Percentiles rank a stretch among this genome's conserved stretches.
These are phyloP conservation scores for Drosophila yakuba DNA, from an alignment of 1,140 invertebrate genomes.

Conservation along the genomic window DNA sequence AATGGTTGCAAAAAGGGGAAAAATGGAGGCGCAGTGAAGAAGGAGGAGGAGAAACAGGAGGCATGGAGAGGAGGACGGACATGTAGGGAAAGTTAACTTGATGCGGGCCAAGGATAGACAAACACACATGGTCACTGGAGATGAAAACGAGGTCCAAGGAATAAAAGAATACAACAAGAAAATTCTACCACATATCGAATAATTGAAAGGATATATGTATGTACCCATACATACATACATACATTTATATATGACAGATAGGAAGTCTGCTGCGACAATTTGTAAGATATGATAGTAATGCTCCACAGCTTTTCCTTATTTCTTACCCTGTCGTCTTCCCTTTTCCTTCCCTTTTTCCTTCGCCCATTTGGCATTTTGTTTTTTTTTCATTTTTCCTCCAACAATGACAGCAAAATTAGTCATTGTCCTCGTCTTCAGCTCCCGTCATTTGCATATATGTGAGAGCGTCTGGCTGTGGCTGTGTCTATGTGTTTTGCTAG, in stretches of 20 bases:
- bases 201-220: constrained; percentile 75
- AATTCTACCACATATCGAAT: constrained; percentile 62
- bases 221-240: neutral
- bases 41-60: neutral
- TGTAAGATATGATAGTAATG: constrained; percentile 80
- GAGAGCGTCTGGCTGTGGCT: constrained; percentile 3
- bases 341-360: too few relatives aligned
- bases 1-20: constrained; percentile 4
- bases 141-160: constrained; percentile 66
- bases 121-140: constrained; percentile 56
- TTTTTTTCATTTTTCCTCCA: constrained; percentile 31
- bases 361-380: neutral
- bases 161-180: constrained; percentile 40
- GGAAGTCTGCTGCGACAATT: constrained; percentile 50
- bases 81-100: constrained; percentile 31
- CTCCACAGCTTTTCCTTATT: constrained; percentile 31
- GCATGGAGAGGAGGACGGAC: neutral
- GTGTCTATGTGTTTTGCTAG: constrained; percentile 17
- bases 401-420: constrained; percentile 78
- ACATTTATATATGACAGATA: neutral
- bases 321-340: neutral
- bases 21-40: neutral
- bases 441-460: constrained; percentile 63
- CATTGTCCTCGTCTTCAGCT: constrained; percentile 55
- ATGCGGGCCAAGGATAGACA: constrained; percentile 56